Evolutionary conservation across 1,140 invertebrate genomes (phyloP), one percentile per base, ranked within the genome.

Genomic region (Glossosoma conforme): DNA sequence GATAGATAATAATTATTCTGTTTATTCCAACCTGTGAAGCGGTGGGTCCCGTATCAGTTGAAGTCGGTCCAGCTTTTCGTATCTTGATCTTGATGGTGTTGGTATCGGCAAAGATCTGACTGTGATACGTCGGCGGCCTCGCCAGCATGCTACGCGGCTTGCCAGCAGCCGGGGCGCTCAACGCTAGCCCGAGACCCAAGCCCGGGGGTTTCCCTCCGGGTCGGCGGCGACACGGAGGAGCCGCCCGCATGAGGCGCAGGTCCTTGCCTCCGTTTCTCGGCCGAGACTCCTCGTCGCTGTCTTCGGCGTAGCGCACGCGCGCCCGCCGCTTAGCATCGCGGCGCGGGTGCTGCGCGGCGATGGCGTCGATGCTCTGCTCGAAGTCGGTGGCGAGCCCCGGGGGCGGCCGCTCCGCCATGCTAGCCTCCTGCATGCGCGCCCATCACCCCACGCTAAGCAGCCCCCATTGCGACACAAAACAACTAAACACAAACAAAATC

Each of bases 11-110:
- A n/a, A n/a, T n/a, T n/a, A n/a, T n/a, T n/a, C n/a, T n/a, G n/a
- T n/a, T n/a, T n/a, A n/a, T n/a, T n/a, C n/a, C n/a, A n/a, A n/a
- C n/a, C n/a, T n/a, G n/a, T n/a, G n/a, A n/a, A n/a, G n/a, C n/a
- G n/a, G n/a, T 44, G 15, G 6, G 41, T 10, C 3, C 11, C 20
- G 18, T 19, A 13, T 17, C 17, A 37, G 19, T 33, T 46, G 48
- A n/a, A 20, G 9, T 17, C 51, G 35, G 9, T n/a, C 46, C 47
- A 30, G 43, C 43, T 41, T 54, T 54, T 17, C 48, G 24, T 17
- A 73, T 74, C 57, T 70, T 71, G 60, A 75, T 72, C 60, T 74
- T 74, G 60, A 74, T 63, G 51, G 65, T 69, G 61, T 65, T 69
- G 56, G 65, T 65, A 54, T 63, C 70, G 42, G 70, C 71, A 50